Evolutionary conservation across 64 coral and sea anemone species (phyloP).

Genomic region (Actinia tenebrosa): DNA sequence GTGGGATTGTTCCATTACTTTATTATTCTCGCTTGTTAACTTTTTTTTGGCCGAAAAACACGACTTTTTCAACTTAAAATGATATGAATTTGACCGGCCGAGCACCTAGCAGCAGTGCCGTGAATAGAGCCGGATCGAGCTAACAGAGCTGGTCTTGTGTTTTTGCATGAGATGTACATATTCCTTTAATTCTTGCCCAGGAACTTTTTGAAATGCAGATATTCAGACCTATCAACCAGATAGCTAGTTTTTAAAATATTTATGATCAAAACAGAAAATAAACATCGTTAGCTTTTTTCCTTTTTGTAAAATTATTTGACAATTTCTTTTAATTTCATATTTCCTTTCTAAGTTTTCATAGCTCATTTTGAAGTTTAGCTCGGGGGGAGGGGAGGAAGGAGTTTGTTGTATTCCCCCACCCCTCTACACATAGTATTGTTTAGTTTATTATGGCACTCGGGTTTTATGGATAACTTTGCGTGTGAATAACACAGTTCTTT

Average conservation of each 20-base stretch:
- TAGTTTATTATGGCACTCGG: neutral
- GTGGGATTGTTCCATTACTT: no score
- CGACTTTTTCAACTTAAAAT: neutral
- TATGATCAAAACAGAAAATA: neutral
- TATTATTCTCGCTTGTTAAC: no score
- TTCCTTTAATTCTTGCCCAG: neutral
- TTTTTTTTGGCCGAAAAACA: no score
- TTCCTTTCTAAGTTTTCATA: neutral
- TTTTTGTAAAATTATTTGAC: neutral
- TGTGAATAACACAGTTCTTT: neutral
- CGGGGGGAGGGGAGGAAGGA: neutral
- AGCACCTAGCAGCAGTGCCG: neutral
- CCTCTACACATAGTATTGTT: neutral
- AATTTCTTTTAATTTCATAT: neutral
- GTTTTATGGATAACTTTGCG: neutral
- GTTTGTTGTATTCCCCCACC: neutral
- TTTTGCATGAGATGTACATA: neutral
- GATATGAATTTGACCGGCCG: neutral
- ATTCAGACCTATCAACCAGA: neutral
- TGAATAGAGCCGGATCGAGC: neutral
- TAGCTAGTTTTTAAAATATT: constrained; percentile 11
- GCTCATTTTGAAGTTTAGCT: neutral
- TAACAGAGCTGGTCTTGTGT: neutral
- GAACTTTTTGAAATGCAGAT: neutral
- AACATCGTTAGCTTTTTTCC: neutral